Evolutionary conservation across 37 sponge, comb jelly and placozoan genomes (phyloP).

Genomic region (Chondrilla cf. caribensis): DNA sequence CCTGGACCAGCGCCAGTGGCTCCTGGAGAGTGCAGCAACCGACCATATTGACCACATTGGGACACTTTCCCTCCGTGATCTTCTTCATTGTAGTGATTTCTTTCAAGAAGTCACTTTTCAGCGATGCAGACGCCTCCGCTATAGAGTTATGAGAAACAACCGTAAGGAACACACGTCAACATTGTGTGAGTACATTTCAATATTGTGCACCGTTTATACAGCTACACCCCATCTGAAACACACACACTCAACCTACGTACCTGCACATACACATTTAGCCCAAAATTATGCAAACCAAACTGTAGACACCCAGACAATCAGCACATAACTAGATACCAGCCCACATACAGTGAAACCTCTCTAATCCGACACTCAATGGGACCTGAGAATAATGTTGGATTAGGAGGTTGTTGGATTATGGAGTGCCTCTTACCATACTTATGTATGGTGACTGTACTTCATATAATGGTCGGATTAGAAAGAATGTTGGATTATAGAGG

Average conservation of each 20-base stretch:
- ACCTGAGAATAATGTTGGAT: too few species aligned
- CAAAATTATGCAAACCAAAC: neutral
- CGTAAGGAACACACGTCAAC: neutral
- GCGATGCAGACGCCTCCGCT: neutral
- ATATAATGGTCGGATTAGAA: too few species aligned
- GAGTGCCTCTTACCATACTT: too few species aligned
- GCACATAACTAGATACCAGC: neutral
- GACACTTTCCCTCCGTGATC: slow-evolving; percentile 21
- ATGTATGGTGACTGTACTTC: too few species aligned
- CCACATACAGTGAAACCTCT: too few species aligned
- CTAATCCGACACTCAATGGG: too few species aligned
- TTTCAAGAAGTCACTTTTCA: slow-evolving; percentile 19
- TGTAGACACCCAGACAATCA: neutral
- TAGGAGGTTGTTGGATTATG: too few species aligned
- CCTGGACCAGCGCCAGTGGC: slow-evolving; percentile 21
- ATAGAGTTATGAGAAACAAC: too few species aligned
- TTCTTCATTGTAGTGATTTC: slow-evolving; percentile 34
- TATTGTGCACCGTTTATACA: neutral
- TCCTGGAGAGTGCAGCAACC: slow-evolving; percentile 35
- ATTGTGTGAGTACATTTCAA: neutral
- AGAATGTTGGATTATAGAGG: too few species aligned
- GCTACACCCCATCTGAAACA: neutral
- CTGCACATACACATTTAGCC: neutral
- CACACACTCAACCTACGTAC: neutral
- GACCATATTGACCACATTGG: slow-evolving; percentile 28